Evolutionary conservation across 2,113 vertebrate genomes (phyloP).

Genomic region (Lophochroa leadbeateri): DNA sequence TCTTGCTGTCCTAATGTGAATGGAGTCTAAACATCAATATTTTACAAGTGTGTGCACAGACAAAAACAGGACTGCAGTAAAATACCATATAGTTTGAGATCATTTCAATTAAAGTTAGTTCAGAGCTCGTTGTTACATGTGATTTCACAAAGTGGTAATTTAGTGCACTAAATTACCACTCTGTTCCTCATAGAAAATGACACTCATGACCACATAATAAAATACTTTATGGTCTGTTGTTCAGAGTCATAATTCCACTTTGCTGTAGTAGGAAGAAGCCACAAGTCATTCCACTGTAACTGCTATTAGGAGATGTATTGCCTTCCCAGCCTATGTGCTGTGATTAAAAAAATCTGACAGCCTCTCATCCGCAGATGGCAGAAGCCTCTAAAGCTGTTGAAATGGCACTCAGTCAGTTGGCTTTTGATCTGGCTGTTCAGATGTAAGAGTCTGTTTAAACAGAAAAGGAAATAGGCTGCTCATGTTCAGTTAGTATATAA

Average conservation of each 20-base stretch:
- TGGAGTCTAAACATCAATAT: not conserved
- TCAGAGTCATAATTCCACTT: constrained; percentile 41
- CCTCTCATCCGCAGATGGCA: constrained; percentile 25
- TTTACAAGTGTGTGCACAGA: not conserved
- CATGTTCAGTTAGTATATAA: constrained; percentile 13
- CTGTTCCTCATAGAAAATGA: constrained; percentile 15
- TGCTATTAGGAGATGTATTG: not conserved
- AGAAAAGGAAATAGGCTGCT: constrained; percentile 30
- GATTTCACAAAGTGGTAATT: constrained; percentile 35
- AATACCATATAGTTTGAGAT: not conserved
- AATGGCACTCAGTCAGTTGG: constrained; percentile 52
- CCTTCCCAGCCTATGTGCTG: not conserved
- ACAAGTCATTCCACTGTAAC: constrained; percentile 18
- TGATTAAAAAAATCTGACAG: constrained; percentile 44
- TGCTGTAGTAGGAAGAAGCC: not conserved
- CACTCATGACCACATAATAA: constrained; percentile 26
- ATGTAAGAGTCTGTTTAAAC: constrained; percentile 24
- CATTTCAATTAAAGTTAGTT: constrained; percentile 37
- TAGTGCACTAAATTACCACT: constrained; percentile 13
- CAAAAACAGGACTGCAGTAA: not conserved
- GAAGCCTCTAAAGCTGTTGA: constrained; percentile 38
- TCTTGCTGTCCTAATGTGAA: not conserved
- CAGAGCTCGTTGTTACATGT: not conserved
- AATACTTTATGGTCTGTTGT: constrained; percentile 44
- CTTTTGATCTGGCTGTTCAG: constrained; percentile 51